Percentiles rank a stretch among this genome's conserved stretches.
phyloP scores from a whole-genome alignment of 2,113 vertebrate species.

The Mugil cephalus region DNA sequence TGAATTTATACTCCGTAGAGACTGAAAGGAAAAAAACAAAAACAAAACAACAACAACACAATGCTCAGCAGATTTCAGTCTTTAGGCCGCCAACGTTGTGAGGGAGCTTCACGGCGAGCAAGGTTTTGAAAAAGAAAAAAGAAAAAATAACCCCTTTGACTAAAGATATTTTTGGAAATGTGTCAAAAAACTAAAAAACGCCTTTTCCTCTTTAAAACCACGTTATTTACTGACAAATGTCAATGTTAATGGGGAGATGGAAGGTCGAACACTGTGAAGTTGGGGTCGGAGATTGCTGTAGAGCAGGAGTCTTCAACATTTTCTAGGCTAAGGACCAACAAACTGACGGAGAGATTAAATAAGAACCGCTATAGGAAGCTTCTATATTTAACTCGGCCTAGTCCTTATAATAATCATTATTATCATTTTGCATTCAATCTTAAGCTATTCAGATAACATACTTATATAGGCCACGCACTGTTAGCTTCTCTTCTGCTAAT shows the following conservation, averaged over 20 bases:
- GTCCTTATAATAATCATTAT: no score
- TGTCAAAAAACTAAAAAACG: neutral
- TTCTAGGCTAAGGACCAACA: no score
- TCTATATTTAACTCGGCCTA: no score
- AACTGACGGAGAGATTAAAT: no score
- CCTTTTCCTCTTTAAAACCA: constrained; percentile 27
- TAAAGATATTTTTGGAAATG: constrained; percentile 6
- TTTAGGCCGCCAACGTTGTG: constrained; percentile 13
- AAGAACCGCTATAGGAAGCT: no score
- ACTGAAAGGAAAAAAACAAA: neutral
- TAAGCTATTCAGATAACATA: no score
- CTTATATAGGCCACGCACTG: no score
- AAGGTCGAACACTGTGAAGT: constrained; percentile 7
- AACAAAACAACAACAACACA: no score
- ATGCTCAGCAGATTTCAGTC: constrained; percentile 24
- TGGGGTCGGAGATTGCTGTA: neutral
- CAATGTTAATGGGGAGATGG: neutral
- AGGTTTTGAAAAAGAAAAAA: constrained; percentile 6
- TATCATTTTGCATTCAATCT: no score
- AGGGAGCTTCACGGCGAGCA: constrained; percentile 4
- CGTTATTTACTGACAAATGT: neutral
- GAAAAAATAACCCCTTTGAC: neutral
- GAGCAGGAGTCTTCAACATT: no score
- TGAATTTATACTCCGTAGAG: constrained; percentile 32
- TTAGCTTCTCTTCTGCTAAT: no score